phyloP scores from a whole-genome alignment of 2,888 invertebrate genomes.

The Trichogramma evanescens region DNA sequence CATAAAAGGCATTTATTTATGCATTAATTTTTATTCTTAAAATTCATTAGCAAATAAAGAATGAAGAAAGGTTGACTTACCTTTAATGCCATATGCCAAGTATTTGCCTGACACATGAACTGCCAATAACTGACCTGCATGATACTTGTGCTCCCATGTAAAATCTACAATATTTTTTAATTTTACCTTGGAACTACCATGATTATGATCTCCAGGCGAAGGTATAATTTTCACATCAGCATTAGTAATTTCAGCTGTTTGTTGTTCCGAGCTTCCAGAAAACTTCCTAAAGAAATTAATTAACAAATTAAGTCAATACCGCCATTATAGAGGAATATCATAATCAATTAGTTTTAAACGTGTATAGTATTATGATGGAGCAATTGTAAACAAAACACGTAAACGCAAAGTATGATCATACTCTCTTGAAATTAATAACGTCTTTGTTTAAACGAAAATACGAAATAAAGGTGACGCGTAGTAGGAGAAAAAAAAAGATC shows the following conservation, averaged over 20 bases:
- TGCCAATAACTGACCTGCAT: slow-evolving; percentile 80
- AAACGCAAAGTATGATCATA: too few relatives aligned
- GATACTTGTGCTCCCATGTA: slow-evolving; percentile 85
- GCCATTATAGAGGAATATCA: background rate
- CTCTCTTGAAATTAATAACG: too few relatives aligned
- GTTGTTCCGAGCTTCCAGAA: slow-evolving; percentile 55
- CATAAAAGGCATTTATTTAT: slow-evolving; percentile 4
- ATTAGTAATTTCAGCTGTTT: slow-evolving; percentile 53
- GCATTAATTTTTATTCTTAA: background rate
- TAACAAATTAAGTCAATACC: background rate
- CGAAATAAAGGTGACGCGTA: too few relatives aligned
- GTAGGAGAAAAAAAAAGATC: too few relatives aligned
- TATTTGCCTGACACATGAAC: slow-evolving; percentile 79
- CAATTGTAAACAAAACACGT: too few relatives aligned
- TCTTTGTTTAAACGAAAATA: too few relatives aligned
- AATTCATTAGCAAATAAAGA: slow-evolving; percentile 3
- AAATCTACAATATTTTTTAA: slow-evolving; percentile 85
- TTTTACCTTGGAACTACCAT: slow-evolving; percentile 84
- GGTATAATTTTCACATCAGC: slow-evolving; percentile 65
- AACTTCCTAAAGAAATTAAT: slow-evolving; percentile 49
- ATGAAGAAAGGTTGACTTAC: slow-evolving; percentile 48
- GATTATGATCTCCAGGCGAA: slow-evolving; percentile 65
- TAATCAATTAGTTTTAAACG: background rate
- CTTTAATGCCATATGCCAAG: slow-evolving; percentile 86
- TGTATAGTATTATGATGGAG: too few relatives aligned